phyloP scores from a whole-genome alignment of 2,888 invertebrate genomes.

The Dryobota labecula region DNA sequence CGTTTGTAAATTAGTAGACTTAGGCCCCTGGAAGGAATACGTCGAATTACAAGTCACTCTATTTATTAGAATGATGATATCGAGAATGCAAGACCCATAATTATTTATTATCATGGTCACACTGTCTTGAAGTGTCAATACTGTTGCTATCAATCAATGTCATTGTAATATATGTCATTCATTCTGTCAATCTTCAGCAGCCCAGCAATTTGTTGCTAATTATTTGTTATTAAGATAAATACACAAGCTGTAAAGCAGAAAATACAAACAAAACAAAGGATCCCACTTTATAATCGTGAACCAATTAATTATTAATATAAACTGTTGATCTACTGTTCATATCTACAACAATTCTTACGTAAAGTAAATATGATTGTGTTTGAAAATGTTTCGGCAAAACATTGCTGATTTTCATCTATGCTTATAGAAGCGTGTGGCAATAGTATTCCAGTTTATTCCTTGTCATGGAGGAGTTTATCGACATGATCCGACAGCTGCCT shows the following conservation, averaged over 20 bases:
- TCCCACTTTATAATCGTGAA: neutral
- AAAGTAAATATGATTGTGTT: constrained; percentile 11
- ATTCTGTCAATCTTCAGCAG: constrained; percentile 8
- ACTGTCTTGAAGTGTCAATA: constrained; percentile 10
- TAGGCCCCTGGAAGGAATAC: too few species aligned
- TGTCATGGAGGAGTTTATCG: constrained; percentile 61
- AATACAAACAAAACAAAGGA: constrained; percentile 13
- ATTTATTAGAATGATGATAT: neutral
- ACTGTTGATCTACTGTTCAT: neutral
- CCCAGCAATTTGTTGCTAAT: constrained; percentile 10
- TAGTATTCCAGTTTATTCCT: constrained; percentile 1
- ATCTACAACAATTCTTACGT: neutral
- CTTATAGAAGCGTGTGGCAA: neutral
- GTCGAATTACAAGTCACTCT: too few species aligned
- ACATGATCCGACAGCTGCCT: constrained; percentile 59
- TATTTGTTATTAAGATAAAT: neutral
- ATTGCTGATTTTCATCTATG: constrained; percentile 1
- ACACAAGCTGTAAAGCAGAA: neutral
- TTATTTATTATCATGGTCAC: neutral
- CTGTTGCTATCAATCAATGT: constrained; percentile 14
- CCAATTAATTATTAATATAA: neutral
- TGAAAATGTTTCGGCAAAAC: constrained; percentile 6
- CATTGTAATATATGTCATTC: neutral
- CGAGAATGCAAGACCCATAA: neutral
- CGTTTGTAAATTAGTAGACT: too few species aligned